A percentile compares a stretch with the other conserved stretches of the same genome.
Conservation (phyloP, 2,797 vertebrate species). For the Emys orbicularis region DNA sequence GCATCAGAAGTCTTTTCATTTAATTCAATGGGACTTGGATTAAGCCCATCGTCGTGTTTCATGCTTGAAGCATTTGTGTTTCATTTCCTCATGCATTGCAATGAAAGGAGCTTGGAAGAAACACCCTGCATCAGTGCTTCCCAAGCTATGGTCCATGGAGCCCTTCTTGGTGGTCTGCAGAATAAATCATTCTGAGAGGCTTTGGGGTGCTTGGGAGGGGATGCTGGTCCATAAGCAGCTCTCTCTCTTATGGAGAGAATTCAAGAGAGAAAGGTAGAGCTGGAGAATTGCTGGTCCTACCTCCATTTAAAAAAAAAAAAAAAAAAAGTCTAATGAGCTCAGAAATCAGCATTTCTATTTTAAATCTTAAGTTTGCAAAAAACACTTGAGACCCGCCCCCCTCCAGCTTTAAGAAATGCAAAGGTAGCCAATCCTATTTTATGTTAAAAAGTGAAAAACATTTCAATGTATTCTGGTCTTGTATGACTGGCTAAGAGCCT, state of each 20-base stretch:
- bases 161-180: background rate
- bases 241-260: background rate
- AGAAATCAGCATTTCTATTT: constrained; percentile 72
- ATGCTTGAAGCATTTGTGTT: background rate
- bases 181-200: background rate
- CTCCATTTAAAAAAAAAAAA: background rate
- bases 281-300: background rate
- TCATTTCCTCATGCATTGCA: background rate
- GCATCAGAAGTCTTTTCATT: background rate
- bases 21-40: rapidly evolving
- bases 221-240: background rate
- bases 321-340: constrained; percentile 14
- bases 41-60: rapidly evolving
- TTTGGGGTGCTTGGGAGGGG: background rate
- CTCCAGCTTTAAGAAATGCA: constrained; percentile 88
- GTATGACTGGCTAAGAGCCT: constrained; percentile 94
- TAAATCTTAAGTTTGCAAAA: constrained; percentile 75
- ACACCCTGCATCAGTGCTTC: background rate
- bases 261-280: background rate
- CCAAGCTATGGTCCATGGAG: background rate
- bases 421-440: constrained; percentile 90
- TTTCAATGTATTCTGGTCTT: constrained; percentile 98
- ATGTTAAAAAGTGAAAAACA: constrained; percentile 92
- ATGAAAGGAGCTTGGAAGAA: background rate
- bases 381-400: constrained; percentile 54